Evolutionary conservation across 2,888 invertebrate species (phyloP).

Genomic region (Druceiella hillmani): DNA sequence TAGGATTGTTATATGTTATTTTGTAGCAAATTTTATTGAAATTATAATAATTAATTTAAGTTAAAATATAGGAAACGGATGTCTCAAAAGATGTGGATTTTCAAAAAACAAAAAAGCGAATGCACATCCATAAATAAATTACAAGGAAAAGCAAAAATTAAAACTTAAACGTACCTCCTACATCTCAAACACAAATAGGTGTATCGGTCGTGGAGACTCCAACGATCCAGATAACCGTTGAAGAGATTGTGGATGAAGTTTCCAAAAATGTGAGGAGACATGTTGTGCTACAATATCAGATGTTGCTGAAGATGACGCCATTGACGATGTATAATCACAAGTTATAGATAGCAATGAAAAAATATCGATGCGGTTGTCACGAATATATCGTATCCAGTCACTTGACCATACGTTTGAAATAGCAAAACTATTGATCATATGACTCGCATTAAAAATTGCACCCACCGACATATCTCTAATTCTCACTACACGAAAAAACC

Average conservation of each 20-base stretch:
- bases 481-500: slow-evolving; percentile 18
- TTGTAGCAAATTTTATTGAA: too few relatives aligned
- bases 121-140: slow-evolving; percentile 21
- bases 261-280: slow-evolving; percentile 15
- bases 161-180: slow-evolving; percentile 20
- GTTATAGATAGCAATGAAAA: slow-evolving; percentile 16
- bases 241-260: slow-evolving; percentile 18
- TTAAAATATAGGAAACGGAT: too few relatives aligned
- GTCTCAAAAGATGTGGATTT: too few relatives aligned
- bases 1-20: too few relatives aligned
- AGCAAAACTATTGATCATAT: slow-evolving; percentile 21
- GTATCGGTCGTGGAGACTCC: slow-evolving; percentile 16
- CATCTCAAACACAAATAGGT: slow-evolving; percentile 21
- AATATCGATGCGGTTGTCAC: slow-evolving; percentile 16
- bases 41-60: too few relatives aligned
- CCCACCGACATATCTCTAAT: slow-evolving; percentile 18
- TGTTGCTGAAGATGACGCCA: slow-evolving; percentile 15
- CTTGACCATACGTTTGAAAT: slow-evolving; percentile 21
- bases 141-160: slow-evolving; percentile 20
- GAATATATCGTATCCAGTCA: slow-evolving; percentile 22
- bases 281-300: slow-evolving; percentile 15
- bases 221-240: slow-evolving; percentile 13
- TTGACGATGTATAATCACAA: slow-evolving; percentile 16
- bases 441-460: slow-evolving; percentile 15
- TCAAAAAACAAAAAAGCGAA: slow-evolving; percentile 20